Percentiles rank a stretch among this genome's conserved stretches.
Evolutionary conservation across 2,797 vertebrate genomes (phyloP).

Genomic region (Aselliscus stoliczkanus): DNA sequence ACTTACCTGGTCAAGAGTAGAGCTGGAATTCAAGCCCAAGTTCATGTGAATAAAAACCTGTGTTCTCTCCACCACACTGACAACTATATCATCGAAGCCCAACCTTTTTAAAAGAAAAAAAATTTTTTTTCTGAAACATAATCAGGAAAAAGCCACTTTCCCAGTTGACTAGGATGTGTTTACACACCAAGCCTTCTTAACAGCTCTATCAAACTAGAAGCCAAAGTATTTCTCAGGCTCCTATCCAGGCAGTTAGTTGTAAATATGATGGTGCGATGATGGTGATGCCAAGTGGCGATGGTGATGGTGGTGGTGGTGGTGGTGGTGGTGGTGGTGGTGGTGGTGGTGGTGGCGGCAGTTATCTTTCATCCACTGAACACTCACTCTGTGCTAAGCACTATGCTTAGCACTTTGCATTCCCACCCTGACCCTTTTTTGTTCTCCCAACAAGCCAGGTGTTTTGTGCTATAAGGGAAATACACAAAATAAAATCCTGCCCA

Average conservation of each 20-base stretch:
- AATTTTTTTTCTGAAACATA: background rate
- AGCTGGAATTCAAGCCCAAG: background rate
- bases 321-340: background rate
- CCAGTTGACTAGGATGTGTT: background rate
- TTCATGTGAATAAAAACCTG: background rate
- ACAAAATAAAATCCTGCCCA: background rate
- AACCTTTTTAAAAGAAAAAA: background rate
- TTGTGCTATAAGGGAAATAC: background rate
- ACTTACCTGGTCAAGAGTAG: background rate
- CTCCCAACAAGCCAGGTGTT: background rate
- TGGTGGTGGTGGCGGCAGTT: no score
- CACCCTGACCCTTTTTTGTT: background rate
- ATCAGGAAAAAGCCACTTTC: background rate
- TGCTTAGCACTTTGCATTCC: background rate
- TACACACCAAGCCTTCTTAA: background rate
- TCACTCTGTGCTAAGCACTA: background rate
- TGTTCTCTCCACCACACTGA: background rate
- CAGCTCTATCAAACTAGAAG: background rate
- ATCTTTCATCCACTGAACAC: background rate
- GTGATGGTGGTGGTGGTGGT: no score
- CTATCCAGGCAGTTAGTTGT: background rate
- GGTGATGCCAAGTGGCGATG: fast-evolving
- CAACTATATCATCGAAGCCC: background rate
- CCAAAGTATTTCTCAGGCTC: background rate
- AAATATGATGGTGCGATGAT: background rate